phyloP scores from a whole-genome alignment of 2,888 invertebrate species.

The Lasioglossum morio region DNA sequence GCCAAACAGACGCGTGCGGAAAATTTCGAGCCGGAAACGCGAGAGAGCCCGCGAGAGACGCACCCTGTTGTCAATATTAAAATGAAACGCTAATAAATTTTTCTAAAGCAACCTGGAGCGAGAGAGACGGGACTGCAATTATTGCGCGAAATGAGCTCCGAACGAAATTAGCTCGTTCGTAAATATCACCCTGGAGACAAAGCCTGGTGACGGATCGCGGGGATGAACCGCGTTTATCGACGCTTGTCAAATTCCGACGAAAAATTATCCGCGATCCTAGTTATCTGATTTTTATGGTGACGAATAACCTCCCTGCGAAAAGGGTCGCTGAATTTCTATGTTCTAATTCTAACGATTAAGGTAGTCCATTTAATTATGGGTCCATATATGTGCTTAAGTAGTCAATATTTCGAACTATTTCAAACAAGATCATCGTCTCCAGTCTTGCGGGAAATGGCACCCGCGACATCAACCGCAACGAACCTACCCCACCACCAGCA shows the following conservation, averaged over 20 bases:
- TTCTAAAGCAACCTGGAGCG: conserved; percentile 12
- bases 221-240: background rate
- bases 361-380: too few species aligned
- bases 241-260: background rate
- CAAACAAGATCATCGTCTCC: too few species aligned
- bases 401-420: too few species aligned
- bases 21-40: background rate
- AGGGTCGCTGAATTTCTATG: too few species aligned
- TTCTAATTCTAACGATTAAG: too few species aligned
- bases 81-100: conserved; percentile 53
- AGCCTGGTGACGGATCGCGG: conserved; percentile 11
- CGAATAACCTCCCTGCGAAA: background rate
- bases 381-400: too few species aligned
- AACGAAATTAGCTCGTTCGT: conserved; percentile 35
- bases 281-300: background rate
- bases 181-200: conserved; percentile 34
- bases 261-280: background rate
- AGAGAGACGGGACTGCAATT: conserved; percentile 13
- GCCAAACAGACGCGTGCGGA: background rate
- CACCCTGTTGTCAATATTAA: conserved; percentile 24
- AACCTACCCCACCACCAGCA: background rate
- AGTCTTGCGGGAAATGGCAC: too few species aligned
- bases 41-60: background rate
- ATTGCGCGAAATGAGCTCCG: conserved; percentile 34
- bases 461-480: background rate